phyloP scores from a whole-genome alignment of 1,140 invertebrate species.

The Heliothis virescens region DNA sequence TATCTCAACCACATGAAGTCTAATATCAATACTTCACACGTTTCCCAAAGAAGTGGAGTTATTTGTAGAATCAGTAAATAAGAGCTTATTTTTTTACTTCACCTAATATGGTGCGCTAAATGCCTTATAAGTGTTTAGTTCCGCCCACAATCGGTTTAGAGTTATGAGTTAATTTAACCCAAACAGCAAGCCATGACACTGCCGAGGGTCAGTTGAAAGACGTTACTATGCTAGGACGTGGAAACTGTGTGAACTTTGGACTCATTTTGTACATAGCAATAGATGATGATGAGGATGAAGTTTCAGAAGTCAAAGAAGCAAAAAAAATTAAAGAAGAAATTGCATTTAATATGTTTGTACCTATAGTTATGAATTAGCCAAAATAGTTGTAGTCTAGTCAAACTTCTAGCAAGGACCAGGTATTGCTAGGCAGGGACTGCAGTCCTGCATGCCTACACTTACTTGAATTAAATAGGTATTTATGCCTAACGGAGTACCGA shows the following conservation, averaged over 20 bases:
- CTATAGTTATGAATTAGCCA: no score
- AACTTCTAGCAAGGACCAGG: no score
- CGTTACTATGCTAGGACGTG: not conserved
- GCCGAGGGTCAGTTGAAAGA: slow-evolving; percentile 6
- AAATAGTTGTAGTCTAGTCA: no score
- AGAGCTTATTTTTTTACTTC: slow-evolving; percentile 15
- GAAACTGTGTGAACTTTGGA: not conserved
- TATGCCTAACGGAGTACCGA: not conserved
- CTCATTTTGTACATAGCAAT: not conserved
- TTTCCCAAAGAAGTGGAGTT: slow-evolving; percentile 30
- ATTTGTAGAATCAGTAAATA: slow-evolving; percentile 36
- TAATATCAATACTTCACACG: not conserved
- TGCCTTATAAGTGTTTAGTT: slow-evolving; percentile 31
- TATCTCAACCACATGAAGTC: not conserved
- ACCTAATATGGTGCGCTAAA: slow-evolving; percentile 19
- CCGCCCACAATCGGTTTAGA: slow-evolving; percentile 7
- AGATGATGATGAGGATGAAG: no score
- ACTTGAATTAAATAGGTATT: not conserved
- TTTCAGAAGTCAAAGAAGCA: not conserved
- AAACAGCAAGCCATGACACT: slow-evolving; percentile 13
- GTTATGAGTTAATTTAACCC: slow-evolving; percentile 37
- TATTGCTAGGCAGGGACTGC: no score
- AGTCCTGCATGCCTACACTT: no score
- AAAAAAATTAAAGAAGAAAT: not conserved
- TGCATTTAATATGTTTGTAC: no score